Evolutionary conservation across 2,797 vertebrate species (phyloP).

Genomic region (Carcharodon carcharias): DNA sequence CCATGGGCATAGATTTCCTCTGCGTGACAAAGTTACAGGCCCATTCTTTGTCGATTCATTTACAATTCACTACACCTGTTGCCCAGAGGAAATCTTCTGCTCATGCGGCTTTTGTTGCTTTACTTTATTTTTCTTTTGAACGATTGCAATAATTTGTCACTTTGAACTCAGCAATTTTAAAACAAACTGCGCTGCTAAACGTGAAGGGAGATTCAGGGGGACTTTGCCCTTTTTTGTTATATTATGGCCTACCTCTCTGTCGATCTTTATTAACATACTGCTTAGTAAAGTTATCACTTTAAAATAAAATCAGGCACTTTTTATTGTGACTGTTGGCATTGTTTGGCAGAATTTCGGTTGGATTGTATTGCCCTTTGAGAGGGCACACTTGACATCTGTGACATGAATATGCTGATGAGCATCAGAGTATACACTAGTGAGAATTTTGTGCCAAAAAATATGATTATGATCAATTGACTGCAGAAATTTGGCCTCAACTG

Average conservation of each 20-base stretch:
- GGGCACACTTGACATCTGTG: not conserved
- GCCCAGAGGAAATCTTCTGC: not conserved
- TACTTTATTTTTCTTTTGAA: not conserved
- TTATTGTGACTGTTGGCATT: not conserved
- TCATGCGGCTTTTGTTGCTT: not conserved
- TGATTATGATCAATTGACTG: not conserved
- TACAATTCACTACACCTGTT: not conserved
- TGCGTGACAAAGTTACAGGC: too few species aligned
- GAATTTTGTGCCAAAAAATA: not conserved
- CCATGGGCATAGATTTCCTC: not conserved
- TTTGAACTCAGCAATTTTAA: not conserved
- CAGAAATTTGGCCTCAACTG: not conserved
- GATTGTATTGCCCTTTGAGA: not conserved
- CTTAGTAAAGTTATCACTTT: not conserved
- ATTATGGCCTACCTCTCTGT: not conserved
- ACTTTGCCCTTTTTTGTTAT: too few species aligned
- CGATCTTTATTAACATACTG: not conserved
- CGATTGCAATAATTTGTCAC: not conserved
- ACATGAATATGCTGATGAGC: not conserved
- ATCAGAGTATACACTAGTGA: not conserved
- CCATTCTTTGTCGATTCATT: not conserved
- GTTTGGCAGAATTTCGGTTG: not conserved
- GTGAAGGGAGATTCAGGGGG: not conserved
- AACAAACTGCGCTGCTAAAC: not conserved
- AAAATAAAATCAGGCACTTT: not conserved